Percentiles rank a stretch among this genome's conserved stretches.
phyloP scores from a whole-genome alignment of 2,113 vertebrate species.

The Elanus axillaris region DNA sequence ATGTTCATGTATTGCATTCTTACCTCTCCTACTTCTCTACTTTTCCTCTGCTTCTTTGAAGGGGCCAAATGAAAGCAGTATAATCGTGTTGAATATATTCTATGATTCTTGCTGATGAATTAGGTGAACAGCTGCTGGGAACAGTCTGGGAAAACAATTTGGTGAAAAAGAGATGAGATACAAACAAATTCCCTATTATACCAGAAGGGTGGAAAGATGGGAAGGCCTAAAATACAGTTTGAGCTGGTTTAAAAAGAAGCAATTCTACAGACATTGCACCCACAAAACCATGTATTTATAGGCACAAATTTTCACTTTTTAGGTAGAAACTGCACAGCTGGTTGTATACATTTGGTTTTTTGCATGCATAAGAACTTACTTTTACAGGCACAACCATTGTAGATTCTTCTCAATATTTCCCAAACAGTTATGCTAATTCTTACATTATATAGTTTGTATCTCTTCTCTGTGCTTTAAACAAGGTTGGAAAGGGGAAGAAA shows the following conservation, averaged over 20 bases:
- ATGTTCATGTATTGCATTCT: background rate
- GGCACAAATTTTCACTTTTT: background rate
- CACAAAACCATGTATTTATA: background rate
- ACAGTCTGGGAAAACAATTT: conserved; percentile 31
- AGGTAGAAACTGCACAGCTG: background rate
- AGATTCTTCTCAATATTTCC: background rate
- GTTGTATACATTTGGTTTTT: background rate
- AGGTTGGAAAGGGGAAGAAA: background rate
- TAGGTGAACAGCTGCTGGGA: conserved; percentile 49
- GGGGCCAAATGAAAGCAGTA: background rate
- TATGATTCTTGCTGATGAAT: conserved; percentile 47
- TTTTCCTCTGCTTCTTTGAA: background rate
- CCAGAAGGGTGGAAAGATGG: background rate
- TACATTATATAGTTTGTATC: background rate
- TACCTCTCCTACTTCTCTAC: background rate
- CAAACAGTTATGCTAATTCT: background rate
- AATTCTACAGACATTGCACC: background rate
- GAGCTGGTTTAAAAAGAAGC: conserved; percentile 15
- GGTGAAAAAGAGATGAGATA: conserved; percentile 18
- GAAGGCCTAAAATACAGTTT: conserved; percentile 16
- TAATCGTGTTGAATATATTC: conserved; percentile 21
- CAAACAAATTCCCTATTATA: conserved; percentile 22
- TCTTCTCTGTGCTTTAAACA: background rate
- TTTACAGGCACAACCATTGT: background rate
- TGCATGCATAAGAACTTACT: background rate